These are phyloP conservation scores for Anoplophora glabripennis DNA, from an alignment of 1,140 invertebrate genomes.

Conservation along the genomic window DNA sequence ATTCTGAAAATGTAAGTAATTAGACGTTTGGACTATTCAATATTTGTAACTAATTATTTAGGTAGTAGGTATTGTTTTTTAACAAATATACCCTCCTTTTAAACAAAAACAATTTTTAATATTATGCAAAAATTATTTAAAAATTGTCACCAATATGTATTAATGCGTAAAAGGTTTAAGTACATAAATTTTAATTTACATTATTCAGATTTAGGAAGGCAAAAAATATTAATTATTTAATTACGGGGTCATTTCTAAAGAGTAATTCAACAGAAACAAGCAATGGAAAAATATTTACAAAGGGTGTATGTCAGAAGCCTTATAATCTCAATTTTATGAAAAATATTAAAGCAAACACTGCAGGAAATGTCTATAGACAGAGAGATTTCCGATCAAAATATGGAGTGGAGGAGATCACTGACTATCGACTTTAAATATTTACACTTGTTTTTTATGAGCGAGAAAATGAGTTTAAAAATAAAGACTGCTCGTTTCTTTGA, in stretches of 20 bases:
- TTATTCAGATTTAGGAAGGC: no score
- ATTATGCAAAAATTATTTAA: neutral
- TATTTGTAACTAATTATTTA: no score
- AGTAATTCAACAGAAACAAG: neutral
- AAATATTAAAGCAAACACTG: constrained; percentile 45
- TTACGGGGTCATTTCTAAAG: no score
- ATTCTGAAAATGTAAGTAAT: no score
- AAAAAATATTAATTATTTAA: no score
- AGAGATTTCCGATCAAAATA: constrained; percentile 44
- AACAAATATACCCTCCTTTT: no score
- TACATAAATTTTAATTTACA: no score
- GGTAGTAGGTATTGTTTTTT: no score
- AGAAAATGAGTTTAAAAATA: constrained; percentile 28
- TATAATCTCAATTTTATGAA: constrained; percentile 47
- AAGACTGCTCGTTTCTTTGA: no score
- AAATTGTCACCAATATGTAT: no score
- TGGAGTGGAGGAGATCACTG: constrained; percentile 37
- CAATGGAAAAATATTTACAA: constrained; percentile 38
- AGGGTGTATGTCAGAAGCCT: constrained; percentile 38
- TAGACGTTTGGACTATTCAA: no score
- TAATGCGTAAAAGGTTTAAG: no score
- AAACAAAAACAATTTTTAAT: neutral
- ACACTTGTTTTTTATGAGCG: constrained; percentile 38
- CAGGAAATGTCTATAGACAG: constrained; percentile 43
- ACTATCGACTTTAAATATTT: constrained; percentile 44